Conservation (phyloP, 2,797 vertebrate species). For the Intellagama lesueurii region DNA sequence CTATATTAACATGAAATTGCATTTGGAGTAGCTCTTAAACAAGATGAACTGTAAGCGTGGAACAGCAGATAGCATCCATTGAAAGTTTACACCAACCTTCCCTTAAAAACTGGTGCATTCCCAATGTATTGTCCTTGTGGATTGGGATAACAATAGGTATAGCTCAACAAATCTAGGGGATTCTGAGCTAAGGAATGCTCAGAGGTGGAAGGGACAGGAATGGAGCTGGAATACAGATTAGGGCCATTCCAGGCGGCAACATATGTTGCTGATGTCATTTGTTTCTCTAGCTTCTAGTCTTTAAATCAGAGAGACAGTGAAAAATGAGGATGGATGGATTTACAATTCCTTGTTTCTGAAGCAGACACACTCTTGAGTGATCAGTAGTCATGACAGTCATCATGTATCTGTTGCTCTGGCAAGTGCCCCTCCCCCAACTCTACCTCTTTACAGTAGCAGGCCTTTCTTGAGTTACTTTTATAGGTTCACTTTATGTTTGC, state of each 20-base stretch:
- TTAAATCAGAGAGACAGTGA: neutral
- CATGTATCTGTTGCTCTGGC: neutral
- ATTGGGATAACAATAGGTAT: too few species aligned
- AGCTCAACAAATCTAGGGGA: too few species aligned
- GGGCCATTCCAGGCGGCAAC: neutral
- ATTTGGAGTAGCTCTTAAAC: neutral
- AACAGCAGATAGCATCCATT: neutral
- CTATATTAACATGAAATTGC: neutral
- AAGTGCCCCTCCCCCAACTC: neutral
- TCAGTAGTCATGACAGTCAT: neutral
- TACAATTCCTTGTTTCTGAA: neutral
- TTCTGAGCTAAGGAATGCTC: neutral
- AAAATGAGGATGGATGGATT: neutral
- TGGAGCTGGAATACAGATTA: neutral
- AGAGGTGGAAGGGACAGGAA: neutral
- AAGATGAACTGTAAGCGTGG: fast-evolving
- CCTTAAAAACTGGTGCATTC: neutral
- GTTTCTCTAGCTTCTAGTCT: neutral
- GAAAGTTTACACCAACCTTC: neutral
- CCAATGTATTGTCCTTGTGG: neutral
- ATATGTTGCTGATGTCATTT: neutral
- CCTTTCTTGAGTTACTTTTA: slow-evolving; percentile 13
- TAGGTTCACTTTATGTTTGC: slow-evolving; percentile 2
- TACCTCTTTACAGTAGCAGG: neutral
- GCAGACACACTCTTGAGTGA: neutral